Conservation (phyloP, 2,113 vertebrate genomes). For the Capreolus pygargus region DNA sequence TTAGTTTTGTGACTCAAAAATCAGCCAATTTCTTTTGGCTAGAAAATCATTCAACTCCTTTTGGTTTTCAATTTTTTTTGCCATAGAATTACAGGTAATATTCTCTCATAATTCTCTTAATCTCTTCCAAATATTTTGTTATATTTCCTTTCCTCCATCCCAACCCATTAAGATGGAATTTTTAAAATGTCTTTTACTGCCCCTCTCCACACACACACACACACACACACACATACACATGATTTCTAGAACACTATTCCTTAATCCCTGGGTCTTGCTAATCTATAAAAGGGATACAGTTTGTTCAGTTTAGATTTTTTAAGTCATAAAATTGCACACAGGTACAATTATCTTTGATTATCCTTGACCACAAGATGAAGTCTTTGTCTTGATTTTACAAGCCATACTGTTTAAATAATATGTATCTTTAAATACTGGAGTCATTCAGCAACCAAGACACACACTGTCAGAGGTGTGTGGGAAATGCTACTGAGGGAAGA, state of each 20-base stretch:
- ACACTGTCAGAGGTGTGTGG: not conserved
- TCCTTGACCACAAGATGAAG: not conserved
- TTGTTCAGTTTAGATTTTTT: not conserved
- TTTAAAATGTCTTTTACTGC: not conserved
- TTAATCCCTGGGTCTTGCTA: not conserved
- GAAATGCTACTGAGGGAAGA: not conserved
- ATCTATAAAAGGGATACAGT: not conserved
- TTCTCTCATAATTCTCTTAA: not conserved
- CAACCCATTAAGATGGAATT: not conserved
- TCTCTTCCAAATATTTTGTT: not conserved
- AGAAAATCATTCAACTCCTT: not conserved
- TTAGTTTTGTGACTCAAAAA: conserved; percentile 2
- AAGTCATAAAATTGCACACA: not conserved
- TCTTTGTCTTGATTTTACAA: not conserved
- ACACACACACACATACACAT: not conserved
- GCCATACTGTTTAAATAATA: not conserved
- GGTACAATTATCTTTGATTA: not conserved
- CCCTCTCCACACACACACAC: not conserved
- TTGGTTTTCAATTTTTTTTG: not conserved
- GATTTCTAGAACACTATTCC: not conserved
- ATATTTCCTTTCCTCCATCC: not conserved
- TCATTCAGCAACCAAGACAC: not conserved
- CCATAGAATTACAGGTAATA: not conserved
- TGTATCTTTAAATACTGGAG: not conserved
- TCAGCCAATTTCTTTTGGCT: not conserved